phyloP scores from a whole-genome alignment of 2,888 invertebrate species.

The Deroplatys truncata region DNA sequence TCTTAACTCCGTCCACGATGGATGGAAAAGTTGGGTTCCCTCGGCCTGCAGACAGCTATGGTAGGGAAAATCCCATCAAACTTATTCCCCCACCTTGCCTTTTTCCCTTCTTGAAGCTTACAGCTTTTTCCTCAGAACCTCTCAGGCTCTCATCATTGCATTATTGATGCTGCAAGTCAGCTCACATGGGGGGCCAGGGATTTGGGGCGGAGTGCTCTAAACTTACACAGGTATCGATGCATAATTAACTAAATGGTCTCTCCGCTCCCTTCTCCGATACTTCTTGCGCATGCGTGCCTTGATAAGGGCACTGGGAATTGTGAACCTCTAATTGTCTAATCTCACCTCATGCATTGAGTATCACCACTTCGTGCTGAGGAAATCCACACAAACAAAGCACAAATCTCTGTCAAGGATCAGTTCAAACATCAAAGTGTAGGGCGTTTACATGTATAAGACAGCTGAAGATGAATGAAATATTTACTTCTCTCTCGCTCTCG shows the following conservation, averaged over 20 bases:
- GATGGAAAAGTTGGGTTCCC: not conserved
- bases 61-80: not conserved
- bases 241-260: conserved; percentile 1
- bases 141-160: conserved; percentile 19
- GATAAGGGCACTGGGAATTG: not conserved
- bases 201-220: not conserved
- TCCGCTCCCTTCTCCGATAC: not conserved
- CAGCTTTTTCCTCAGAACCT: not conserved
- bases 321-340: not conserved
- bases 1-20: not conserved
- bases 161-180: conserved; percentile 17
- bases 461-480: no score
- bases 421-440: no score
- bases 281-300: not conserved
- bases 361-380: not conserved
- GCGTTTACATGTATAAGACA: no score
- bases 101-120: not conserved
- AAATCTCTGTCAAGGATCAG: no score
- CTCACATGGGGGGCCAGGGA: not conserved
- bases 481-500: no score
- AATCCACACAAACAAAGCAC: no score
- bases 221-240: conserved; percentile 11
- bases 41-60: not conserved
- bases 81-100: not conserved
- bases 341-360: not conserved